These are phyloP conservation scores for Saimiri boliviensis DNA, from an alignment of 2,113 vertebrate genomes.

Conservation along the genomic window DNA sequence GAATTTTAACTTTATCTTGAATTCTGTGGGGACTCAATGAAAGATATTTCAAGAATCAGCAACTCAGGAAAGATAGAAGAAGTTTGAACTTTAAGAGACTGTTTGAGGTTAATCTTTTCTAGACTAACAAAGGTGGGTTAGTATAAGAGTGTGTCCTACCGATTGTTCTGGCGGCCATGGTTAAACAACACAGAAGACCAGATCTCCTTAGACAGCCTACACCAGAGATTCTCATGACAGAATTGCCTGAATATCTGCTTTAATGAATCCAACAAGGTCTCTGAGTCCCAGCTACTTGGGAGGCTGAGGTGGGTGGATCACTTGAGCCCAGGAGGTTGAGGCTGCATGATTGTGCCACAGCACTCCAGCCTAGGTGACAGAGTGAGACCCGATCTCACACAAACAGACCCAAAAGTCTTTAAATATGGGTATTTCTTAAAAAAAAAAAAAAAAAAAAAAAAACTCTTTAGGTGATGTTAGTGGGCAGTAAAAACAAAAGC, in stretches of 20 bases:
- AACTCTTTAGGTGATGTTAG: not conserved
- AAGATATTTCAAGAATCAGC: not conserved
- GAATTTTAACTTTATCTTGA: not conserved
- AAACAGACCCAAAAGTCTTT: too few relatives aligned
- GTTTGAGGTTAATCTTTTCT: not conserved
- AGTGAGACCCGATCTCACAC: too few relatives aligned
- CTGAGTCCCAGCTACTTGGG: too few relatives aligned
- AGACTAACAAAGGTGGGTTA: not conserved
- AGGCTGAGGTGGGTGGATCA: too few relatives aligned
- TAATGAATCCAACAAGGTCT: not conserved
- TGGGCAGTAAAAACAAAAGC: not conserved
- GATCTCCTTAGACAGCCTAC: not conserved
- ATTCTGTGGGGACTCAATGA: not conserved
- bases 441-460: not conserved
- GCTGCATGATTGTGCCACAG: too few relatives aligned
- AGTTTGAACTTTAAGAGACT: not conserved
- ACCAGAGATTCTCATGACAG: not conserved
- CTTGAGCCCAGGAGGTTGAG: too few relatives aligned
- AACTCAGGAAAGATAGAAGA: not conserved
- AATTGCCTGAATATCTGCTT: not conserved
- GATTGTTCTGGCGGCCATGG: not conserved
- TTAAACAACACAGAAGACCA: not conserved
- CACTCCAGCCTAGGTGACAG: too few relatives aligned
- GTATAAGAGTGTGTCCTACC: not conserved
- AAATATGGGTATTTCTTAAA: fast-evolving